These are phyloP conservation scores for Petrolisthes cinctipes DNA, from an alignment of 2,888 invertebrate genomes.

Conservation along the genomic window DNA sequence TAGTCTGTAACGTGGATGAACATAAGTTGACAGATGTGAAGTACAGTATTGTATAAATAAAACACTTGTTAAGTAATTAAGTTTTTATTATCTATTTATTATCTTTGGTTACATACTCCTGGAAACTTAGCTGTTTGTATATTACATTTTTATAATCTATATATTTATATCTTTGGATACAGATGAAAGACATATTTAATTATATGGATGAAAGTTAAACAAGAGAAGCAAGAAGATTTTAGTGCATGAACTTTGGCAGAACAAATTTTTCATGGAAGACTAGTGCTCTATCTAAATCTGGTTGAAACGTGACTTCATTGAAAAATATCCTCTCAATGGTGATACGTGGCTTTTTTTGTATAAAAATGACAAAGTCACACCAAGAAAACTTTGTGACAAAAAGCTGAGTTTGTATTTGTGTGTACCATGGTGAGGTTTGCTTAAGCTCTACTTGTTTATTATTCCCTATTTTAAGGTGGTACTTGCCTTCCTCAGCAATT, in stretches of 20 bases:
- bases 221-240: too few relatives aligned
- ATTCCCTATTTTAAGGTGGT: background rate
- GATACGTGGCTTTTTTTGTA: background rate
- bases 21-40: too few relatives aligned
- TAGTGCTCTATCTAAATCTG: background rate
- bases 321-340: background rate
- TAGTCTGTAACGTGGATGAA: too few relatives aligned
- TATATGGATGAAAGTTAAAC: too few relatives aligned
- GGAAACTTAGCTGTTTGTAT: too few relatives aligned
- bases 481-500: background rate
- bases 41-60: too few relatives aligned
- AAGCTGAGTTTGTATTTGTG: constrained; percentile 7
- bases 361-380: background rate
- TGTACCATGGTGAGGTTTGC: background rate
- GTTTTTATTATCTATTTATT: too few relatives aligned
- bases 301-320: background rate
- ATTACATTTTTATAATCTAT: too few relatives aligned
- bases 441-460: background rate
- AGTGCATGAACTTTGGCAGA: background rate
- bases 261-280: background rate
- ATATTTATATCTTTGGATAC: too few relatives aligned
- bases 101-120: too few relatives aligned
- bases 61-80: too few relatives aligned
- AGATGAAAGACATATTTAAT: too few relatives aligned
- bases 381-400: background rate